Evolutionary conservation across 2,113 vertebrate genomes (phyloP).

Genomic region (Pelecanoides urinatrix): DNA sequence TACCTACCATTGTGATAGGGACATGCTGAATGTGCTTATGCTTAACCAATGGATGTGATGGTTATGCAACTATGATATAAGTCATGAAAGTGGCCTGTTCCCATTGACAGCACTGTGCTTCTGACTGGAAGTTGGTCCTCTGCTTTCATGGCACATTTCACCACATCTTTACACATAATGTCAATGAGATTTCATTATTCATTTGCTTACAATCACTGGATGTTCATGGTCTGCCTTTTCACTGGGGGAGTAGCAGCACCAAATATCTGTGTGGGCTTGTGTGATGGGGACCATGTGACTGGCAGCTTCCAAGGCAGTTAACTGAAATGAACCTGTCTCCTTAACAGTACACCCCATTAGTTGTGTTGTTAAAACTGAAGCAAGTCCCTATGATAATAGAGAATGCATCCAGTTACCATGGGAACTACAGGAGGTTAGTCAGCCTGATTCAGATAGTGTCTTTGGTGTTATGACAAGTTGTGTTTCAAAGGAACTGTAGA

Average conservation of each 20-base stretch:
- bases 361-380: not conserved
- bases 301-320: not conserved
- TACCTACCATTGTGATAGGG: not conserved
- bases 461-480: not conserved
- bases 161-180: not conserved
- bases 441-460: not conserved
- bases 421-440: constrained; percentile 58
- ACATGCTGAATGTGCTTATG: not conserved
- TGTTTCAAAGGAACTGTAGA: not conserved
- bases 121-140: not conserved
- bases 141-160: not conserved
- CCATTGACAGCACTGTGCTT: not conserved
- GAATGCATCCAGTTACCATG: constrained; percentile 61
- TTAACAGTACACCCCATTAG: not conserved
- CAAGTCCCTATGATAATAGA: constrained; percentile 17
- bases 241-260: not conserved
- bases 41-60: not conserved
- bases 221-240: not conserved
- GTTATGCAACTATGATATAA: not conserved
- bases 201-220: not conserved
- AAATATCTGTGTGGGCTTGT: not conserved
- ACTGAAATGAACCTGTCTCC: not conserved
- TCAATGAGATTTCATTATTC: not conserved
- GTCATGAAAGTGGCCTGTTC: not conserved
- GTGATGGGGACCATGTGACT: not conserved